Percentiles rank a stretch among this genome's conserved stretches.
These are phyloP conservation scores for Antheraea mylitta DNA, from an alignment of 1,140 invertebrate genomes.

Conservation along the genomic window DNA sequence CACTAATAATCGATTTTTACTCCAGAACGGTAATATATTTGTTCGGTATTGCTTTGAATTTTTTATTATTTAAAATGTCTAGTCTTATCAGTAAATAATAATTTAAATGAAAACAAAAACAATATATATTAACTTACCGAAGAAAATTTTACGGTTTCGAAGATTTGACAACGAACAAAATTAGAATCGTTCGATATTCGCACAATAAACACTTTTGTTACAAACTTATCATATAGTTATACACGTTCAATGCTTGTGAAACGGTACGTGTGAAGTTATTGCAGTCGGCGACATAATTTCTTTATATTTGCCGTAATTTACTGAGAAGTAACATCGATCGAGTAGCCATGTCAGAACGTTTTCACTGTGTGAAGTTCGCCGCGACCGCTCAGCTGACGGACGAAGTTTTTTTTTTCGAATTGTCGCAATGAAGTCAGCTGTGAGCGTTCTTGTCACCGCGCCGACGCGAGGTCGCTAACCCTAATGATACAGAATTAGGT, in stretches of 20 bases:
- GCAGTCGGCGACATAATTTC: constrained; percentile 62
- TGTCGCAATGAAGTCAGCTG: constrained; percentile 51
- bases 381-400: constrained; percentile 68
- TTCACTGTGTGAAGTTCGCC: constrained; percentile 59
- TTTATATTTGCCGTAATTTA: constrained; percentile 65
- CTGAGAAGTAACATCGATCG: constrained; percentile 65
- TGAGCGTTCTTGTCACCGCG: neutral
- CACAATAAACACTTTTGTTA: constrained; percentile 53
- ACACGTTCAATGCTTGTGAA: neutral
- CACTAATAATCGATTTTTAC: constrained; percentile 75
- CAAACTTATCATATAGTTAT: neutral
- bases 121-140: constrained; percentile 57
- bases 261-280: constrained; percentile 16
- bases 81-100: neutral
- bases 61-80: neutral
- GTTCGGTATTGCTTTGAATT: neutral
- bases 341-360: constrained; percentile 67
- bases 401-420: constrained; percentile 53
- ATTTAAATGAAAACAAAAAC: constrained; percentile 23
- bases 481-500: neutral
- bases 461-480: neutral
- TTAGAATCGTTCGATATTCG: constrained; percentile 67
- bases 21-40: constrained; percentile 31
- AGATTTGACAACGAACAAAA: constrained; percentile 62
- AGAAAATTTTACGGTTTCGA: constrained; percentile 59